Percentiles rank a stretch among this genome's conserved stretches.
phyloP scores from a whole-genome alignment of 1,140 invertebrate species.

The Drosophila mauritiana region DNA sequence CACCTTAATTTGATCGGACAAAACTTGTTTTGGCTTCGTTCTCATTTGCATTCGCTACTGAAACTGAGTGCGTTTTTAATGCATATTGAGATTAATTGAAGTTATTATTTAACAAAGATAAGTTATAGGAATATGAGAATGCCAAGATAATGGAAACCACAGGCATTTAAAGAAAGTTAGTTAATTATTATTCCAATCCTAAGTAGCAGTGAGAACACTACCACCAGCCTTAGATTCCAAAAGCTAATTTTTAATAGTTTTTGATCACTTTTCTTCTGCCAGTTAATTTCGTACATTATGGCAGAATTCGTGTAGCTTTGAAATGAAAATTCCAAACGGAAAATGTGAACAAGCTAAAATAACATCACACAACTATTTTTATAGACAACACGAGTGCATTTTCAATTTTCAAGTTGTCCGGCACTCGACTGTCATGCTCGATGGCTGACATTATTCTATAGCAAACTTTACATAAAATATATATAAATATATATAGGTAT shows the following conservation, averaged over 20 bases:
- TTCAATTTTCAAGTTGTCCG: slow-evolving; percentile 19
- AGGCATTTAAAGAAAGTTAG: too few relatives aligned
- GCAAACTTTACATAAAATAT: slow-evolving; percentile 12
- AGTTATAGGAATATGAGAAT: too few relatives aligned
- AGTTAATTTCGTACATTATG: slow-evolving; percentile 11
- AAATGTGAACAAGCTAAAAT: slow-evolving; percentile 11
- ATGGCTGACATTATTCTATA: slow-evolving; percentile 13
- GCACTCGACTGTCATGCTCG: slow-evolving; percentile 21
- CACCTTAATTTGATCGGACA: slow-evolving; percentile 33
- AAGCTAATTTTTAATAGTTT: too few relatives aligned
- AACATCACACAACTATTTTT: slow-evolving; percentile 22
- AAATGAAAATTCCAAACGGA: slow-evolving; percentile 3
- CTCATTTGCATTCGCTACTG: slow-evolving; percentile 1
- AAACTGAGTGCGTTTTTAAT: slow-evolving; percentile 18
- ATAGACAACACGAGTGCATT: slow-evolving; percentile 11
- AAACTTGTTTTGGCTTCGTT: slow-evolving; percentile 48
- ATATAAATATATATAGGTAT: not conserved
- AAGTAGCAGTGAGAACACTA: too few relatives aligned
- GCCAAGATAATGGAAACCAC: too few relatives aligned
- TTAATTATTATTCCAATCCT: too few relatives aligned
- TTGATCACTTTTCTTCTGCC: not conserved
- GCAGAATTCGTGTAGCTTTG: slow-evolving; percentile 1
- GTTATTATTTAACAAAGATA: slow-evolving; percentile 7
- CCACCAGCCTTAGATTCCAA: too few relatives aligned
- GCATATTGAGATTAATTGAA: slow-evolving; percentile 20